phyloP scores from a whole-genome alignment of 2,888 invertebrate species.

The Lasioglossum calceatum region DNA sequence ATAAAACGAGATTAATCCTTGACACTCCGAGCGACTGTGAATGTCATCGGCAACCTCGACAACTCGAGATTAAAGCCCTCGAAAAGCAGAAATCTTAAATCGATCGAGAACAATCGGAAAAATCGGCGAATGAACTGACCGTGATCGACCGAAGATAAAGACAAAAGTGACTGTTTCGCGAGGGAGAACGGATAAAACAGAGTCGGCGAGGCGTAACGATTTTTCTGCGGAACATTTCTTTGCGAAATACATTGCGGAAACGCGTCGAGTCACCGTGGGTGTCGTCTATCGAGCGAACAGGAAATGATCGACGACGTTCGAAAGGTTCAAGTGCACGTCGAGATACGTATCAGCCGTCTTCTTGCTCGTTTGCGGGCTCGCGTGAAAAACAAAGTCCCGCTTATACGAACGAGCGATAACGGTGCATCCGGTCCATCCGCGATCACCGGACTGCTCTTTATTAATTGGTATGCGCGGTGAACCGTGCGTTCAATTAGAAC shows the following conservation, averaged over 20 bases:
- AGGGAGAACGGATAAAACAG: background rate
- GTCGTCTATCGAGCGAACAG: background rate
- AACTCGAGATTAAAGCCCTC: no score
- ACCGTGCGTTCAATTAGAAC: slow-evolving; percentile 59
- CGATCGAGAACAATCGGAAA: no score
- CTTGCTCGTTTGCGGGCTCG: background rate
- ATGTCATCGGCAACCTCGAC: no score
- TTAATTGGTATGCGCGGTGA: slow-evolving; percentile 58
- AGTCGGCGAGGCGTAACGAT: background rate
- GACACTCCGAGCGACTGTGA: no score
- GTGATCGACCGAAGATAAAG: no score
- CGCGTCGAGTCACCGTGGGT: background rate
- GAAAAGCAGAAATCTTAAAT: no score
- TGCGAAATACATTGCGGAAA: background rate
- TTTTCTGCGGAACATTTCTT: background rate
- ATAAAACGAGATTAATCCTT: no score
- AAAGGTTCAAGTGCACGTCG: background rate
- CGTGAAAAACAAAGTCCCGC: slow-evolving; percentile 28
- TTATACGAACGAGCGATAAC: slow-evolving; percentile 48
- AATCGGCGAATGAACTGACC: no score
- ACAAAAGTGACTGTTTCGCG: background rate
- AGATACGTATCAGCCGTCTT: background rate
- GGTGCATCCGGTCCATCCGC: slow-evolving; percentile 39
- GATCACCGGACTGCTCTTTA: slow-evolving; percentile 52
- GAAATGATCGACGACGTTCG: background rate